Evolutionary conservation across 1,140 invertebrate genomes (phyloP).

Genomic region (Meloidogyne exigua): DNA sequence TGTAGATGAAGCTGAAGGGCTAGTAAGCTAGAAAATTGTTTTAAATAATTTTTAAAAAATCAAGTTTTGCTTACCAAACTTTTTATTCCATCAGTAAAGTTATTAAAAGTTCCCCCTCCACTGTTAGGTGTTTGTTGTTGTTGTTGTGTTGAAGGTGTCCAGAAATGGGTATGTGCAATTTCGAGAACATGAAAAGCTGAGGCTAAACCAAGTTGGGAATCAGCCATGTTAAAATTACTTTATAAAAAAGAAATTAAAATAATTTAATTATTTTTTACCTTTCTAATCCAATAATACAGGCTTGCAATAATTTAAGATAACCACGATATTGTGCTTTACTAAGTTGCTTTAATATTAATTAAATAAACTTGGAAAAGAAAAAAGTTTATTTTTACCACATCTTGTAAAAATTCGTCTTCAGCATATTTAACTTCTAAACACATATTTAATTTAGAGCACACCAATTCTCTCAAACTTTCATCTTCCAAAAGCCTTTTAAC

Average conservation of each 20-base stretch:
- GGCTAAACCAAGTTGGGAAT: conserved; percentile 87
- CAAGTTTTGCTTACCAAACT: conserved; percentile 7
- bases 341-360: conserved; percentile 72
- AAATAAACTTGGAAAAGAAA: background rate
- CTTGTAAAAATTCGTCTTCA: conserved; percentile 88
- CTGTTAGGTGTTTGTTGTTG: conserved; percentile 51
- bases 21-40: background rate
- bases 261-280: background rate
- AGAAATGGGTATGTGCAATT: conserved; percentile 96
- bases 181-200: conserved; percentile 77
- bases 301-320: conserved; percentile 85
- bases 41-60: background rate
- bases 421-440: conserved; percentile 88
- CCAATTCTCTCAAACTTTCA: conserved; percentile 93
- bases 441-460: conserved; percentile 88
- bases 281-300: conserved; percentile 67
- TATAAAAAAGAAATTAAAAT: background rate
- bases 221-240: conserved; percentile 79
- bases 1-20: conserved; percentile 10
- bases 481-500: conserved; percentile 97
- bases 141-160: conserved; percentile 68
- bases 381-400: conserved; percentile 77
- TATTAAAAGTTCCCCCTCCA: background rate
- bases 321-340: conserved; percentile 89
- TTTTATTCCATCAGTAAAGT: background rate